A percentile compares a stretch with the other conserved stretches of the same genome.
Evolutionary conservation across 37 sponge, comb jelly and placozoan genomes (phyloP).

Genomic region (Hexactinellida sp.): DNA sequence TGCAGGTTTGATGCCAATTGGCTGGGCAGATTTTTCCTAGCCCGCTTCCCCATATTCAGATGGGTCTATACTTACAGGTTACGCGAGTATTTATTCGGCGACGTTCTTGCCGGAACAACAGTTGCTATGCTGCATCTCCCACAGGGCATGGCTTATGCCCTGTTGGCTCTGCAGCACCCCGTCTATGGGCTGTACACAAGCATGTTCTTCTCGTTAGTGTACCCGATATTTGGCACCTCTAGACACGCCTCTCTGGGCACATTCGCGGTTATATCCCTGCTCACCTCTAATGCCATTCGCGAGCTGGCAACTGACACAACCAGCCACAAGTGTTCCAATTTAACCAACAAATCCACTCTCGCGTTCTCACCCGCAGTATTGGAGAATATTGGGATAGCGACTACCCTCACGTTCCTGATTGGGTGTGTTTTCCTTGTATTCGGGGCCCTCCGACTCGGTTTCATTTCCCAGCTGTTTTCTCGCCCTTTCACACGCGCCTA

Average conservation of each 20-base stretch:
- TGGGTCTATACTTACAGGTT: constrained; percentile 49
- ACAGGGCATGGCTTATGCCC: constrained; percentile 70
- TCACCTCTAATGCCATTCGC: constrained; percentile 48
- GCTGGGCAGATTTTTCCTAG: constrained; percentile 26
- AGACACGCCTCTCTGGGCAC: constrained; percentile 71
- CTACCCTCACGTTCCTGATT: background rate
- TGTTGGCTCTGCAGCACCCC: constrained; percentile 43
- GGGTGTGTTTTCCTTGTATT: background rate
- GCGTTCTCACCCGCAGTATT: background rate
- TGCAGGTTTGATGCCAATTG: background rate
- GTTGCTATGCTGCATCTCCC: constrained; percentile 70
- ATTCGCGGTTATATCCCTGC: constrained; percentile 63
- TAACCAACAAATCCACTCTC: background rate
- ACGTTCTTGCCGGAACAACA: constrained; percentile 55
- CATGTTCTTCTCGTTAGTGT: constrained; percentile 46
- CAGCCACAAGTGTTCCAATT: background rate
- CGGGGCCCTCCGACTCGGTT: background rate
- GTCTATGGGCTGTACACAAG: constrained; percentile 59
- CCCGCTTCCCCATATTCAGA: constrained; percentile 41
- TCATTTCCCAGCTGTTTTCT: background rate
- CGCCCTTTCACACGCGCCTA: constrained; percentile 37
- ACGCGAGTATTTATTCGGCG: constrained; percentile 33
- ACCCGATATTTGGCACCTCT: constrained; percentile 60
- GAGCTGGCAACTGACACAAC: background rate
- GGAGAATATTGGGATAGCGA: background rate